A percentile compares a stretch with the other conserved stretches of the same genome.
phyloP scores from a whole-genome alignment of 2,888 invertebrate genomes.

The Chloromyia formosa region DNA sequence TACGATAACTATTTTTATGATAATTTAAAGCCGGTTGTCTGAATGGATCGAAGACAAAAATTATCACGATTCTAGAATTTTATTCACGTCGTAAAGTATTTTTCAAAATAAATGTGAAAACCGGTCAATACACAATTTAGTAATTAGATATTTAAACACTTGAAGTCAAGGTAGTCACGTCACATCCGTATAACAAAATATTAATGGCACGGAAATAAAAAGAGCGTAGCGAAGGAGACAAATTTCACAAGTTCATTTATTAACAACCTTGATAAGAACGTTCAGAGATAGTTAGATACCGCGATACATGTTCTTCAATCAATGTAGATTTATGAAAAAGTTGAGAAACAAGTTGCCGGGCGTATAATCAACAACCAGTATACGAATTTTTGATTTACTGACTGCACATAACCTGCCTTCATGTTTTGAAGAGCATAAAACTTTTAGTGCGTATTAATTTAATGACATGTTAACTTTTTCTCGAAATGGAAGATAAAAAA shows the following conservation, averaged over 20 bases:
- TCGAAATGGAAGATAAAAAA: background rate
- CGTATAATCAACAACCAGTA: background rate
- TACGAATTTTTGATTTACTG: background rate
- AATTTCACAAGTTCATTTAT: constrained; percentile 30
- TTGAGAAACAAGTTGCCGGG: background rate
- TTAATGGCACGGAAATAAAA: background rate
- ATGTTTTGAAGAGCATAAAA: background rate
- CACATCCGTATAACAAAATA: too few relatives aligned
- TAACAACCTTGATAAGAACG: constrained; percentile 29
- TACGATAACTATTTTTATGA: too few relatives aligned
- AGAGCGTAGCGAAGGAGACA: background rate
- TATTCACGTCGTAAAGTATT: too few relatives aligned
- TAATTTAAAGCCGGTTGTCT: too few relatives aligned
- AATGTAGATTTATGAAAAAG: background rate
- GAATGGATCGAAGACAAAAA: too few relatives aligned
- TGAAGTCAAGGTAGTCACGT: too few relatives aligned
- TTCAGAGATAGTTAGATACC: background rate
- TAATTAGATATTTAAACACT: too few relatives aligned
- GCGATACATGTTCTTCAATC: too few relatives aligned
- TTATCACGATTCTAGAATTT: too few relatives aligned
- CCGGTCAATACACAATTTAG: too few relatives aligned
- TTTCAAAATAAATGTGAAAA: too few relatives aligned
- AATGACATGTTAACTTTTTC: constrained; percentile 20
- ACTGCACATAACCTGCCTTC: background rate
- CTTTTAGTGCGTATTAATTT: constrained; percentile 43